phyloP scores from a whole-genome alignment of 2,888 invertebrate species.

The Drosophila mayaguana region DNA sequence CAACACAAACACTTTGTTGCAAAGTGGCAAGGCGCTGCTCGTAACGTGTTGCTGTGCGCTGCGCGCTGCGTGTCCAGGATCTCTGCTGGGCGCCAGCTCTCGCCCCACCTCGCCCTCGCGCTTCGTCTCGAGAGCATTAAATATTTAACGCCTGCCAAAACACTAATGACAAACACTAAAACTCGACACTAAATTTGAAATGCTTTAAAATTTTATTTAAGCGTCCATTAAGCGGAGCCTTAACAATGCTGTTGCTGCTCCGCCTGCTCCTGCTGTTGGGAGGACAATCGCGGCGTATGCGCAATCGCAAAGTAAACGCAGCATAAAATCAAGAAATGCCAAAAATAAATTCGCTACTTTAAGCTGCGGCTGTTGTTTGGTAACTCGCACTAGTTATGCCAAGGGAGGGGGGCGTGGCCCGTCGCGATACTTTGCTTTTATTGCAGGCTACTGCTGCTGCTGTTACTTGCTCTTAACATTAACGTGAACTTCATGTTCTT shows the following conservation, averaged over 20 bases:
- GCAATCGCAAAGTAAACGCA: constrained; percentile 69
- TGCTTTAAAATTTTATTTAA: constrained; percentile 78
- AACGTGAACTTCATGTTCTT: constrained; percentile 35
- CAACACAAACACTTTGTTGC: constrained; percentile 74
- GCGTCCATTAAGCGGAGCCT: constrained; percentile 71
- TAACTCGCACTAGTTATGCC: constrained; percentile 34
- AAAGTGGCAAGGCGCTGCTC: constrained; percentile 36
- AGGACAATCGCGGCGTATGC: constrained; percentile 55
- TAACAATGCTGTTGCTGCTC: constrained; percentile 48
- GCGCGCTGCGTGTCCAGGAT: constrained; percentile 1
- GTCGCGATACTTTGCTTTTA: constrained; percentile 72
- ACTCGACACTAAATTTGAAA: constrained; percentile 74
- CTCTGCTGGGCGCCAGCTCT: neutral
- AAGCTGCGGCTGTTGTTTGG: constrained; percentile 53
- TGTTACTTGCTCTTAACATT: constrained; percentile 41
- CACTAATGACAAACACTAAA: constrained; percentile 81
- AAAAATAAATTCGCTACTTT: constrained; percentile 77
- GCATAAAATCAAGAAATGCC: constrained; percentile 73
- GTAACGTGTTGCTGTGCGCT: no score
- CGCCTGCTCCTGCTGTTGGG: neutral
- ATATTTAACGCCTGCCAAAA: constrained; percentile 79
- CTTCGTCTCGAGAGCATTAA: constrained; percentile 53
- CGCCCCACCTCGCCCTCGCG: neutral
- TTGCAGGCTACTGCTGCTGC: constrained; percentile 41
- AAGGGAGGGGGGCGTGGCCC: constrained; percentile 1